Base-by-base conservation (phyloP, 2,797 vertebrate species). In the Eospalax fontanierii region DNA sequence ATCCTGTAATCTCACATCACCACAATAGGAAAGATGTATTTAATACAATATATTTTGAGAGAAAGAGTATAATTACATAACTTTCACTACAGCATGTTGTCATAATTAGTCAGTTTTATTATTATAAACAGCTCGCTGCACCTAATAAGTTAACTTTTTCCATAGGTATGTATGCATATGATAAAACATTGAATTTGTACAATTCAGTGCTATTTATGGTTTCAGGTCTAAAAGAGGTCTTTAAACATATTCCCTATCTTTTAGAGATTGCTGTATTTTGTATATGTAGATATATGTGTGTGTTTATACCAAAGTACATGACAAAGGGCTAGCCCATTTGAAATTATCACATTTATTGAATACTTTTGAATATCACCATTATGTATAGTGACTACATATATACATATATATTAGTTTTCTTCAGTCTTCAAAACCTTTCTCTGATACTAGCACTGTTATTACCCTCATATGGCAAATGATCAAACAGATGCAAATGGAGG, bases 321-420 rank as follows among this genome's bases (percentile, higher is more conserved):
- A 3, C 35, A 95, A 80, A 80, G 84, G 14, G 6, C 30, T 54
- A 43, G 33, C 6, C 30, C 74, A 24, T 84, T 95, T 63, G 24
- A 92, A 79, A 54, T 91, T 79, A 91, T 82, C 26, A 50, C 66
- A 6, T 89, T 87, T 89, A 89, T 85, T 65, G 28, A 83, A 15
- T 63, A 6, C 0, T 24, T 50, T 14, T 15, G 68, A 93, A 57
- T 75, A 24, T n/a, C 63, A 92, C 2, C 0, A 86, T 12, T n/a
- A 59, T 82, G 63, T 76, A 71, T 66, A 43, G 7, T 28, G 1
- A n/a, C 28, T 65, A 65, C 33, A 54, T 82, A 61, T 75, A 80
- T 30, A 43, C 63, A 65, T 84, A 16, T 78, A 50, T 11, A 63
- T 21, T 90, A 33, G 73, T 84, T 71, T 73, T 65, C 66, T 57